A percentile compares a stretch with the other conserved stretches of the same genome.
Evolutionary conservation across 1,140 invertebrate species (phyloP).

Genomic region (Holcopasites calliopsidis): DNA sequence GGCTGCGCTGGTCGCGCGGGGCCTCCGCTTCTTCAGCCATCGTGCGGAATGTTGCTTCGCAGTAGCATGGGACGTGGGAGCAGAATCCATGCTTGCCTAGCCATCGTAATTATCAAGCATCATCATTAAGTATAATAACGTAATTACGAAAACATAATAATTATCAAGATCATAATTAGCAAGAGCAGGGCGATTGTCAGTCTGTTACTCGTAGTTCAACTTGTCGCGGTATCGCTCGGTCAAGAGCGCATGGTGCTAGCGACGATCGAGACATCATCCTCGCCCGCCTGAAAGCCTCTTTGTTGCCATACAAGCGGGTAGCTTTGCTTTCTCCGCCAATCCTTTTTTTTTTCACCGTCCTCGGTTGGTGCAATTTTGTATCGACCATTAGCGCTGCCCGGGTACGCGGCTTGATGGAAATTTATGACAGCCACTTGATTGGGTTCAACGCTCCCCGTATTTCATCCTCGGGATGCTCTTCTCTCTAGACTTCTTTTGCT

Average conservation of each 20-base stretch:
- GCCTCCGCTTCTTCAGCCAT: neutral
- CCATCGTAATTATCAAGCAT: no score
- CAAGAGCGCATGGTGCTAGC: no score
- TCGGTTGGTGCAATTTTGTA: constrained; percentile 59
- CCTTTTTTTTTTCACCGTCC: constrained; percentile 8
- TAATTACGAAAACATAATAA: no score
- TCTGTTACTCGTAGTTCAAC: no score
- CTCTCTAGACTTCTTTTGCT: constrained; percentile 36
- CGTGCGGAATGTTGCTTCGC: no score
- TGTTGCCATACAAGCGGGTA: neutral
- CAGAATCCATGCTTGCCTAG: no score
- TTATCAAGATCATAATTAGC: no score
- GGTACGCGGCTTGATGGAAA: constrained; percentile 73
- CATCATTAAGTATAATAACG: no score
- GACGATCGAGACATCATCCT: constrained; percentile 34
- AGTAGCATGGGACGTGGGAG: no score
- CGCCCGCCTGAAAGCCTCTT: neutral
- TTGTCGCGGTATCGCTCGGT: no score
- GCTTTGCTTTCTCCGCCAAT: neutral
- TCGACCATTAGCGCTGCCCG: constrained; percentile 58
- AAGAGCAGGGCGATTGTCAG: no score
- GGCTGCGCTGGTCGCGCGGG: no score
- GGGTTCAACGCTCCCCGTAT: constrained; percentile 77
- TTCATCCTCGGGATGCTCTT: constrained; percentile 64
- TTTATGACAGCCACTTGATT: constrained; percentile 78